Base-by-base conservation (phyloP, 2,113 vertebrate species). In the Lepisosteus osseus region DNA sequence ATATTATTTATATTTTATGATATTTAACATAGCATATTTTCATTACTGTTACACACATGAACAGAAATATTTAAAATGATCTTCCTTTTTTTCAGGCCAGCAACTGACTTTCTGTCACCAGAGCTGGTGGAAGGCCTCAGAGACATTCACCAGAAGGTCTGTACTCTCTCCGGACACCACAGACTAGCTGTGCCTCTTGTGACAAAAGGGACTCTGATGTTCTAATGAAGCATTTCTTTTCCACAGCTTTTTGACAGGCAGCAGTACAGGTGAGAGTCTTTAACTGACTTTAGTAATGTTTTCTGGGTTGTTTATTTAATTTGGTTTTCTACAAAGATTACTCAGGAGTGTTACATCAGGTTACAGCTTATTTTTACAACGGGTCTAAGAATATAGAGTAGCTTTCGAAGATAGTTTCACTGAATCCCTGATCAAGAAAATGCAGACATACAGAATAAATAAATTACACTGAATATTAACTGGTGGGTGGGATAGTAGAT, bases 121-220 rank as follows among this genome's bases (percentile, higher is more conserved):
- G 84, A 92, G 66, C 84, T 77, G 0, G 61, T 95, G 72, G 87
- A 89, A 3, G 90, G 90, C 66, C 88, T 98, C 17, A 95, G 94
- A 80, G 87, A 85, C 78, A 94, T 97, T 72, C 95, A 99, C 73
- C 90, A 89, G 67, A 92, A 82, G 93, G 97, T 96, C 71, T 55
- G 86, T 86, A 13, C 67, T 45, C n/a, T 17, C 4, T 7, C 68
- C 47, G 0, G 47, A 51, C 47, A 1, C 47, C 47, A 9, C 29
- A 29, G 29, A 29, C 9, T 9, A 51, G 47, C 47, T 51, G 5
- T 51, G 5, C 9, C 47, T 51, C 57, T 59, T 13, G 14, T 13
- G 57, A 5, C n/a, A 59, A 4, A 59, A 5, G 5, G 13, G 14
- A 5, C 57, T n/a, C n/a, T n/a, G 3, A 13, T 11, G n/a, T 6